Evolutionary conservation across 2,797 vertebrate genomes (phyloP).

Genomic region (Holocentrus rufus): DNA sequence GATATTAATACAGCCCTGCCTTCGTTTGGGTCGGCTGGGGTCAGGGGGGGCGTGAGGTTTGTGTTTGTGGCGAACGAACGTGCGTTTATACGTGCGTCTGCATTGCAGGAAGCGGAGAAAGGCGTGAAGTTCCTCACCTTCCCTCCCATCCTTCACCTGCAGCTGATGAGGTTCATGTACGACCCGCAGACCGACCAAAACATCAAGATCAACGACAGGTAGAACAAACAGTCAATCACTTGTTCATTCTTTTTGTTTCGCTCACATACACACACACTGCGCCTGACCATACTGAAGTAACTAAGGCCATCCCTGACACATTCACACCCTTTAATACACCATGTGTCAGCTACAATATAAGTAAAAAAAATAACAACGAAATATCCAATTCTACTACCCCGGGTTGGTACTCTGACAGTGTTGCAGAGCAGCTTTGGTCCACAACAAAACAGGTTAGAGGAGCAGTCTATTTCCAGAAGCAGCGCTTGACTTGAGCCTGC

Average conservation of each 20-base stretch:
- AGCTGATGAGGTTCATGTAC: slow-evolving; percentile 99
- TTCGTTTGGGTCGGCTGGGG: too few relatives aligned
- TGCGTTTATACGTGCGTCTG: slow-evolving; percentile 31
- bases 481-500: slow-evolving; percentile 12
- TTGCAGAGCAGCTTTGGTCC: slow-evolving; percentile 39
- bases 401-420: not conserved
- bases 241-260: not conserved
- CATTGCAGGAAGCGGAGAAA: slow-evolving; percentile 93
- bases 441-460: slow-evolving; percentile 28
- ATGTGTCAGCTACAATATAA: not conserved
- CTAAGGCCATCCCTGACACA: not conserved
- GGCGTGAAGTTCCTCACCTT: slow-evolving; percentile 98
- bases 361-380: too few relatives aligned
- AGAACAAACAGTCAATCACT: slow-evolving; percentile 19
- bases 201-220: slow-evolving; percentile 99
- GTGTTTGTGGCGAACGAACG: too few relatives aligned
- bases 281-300: not conserved
- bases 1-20: too few relatives aligned
- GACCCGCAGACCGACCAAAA: slow-evolving; percentile 99
- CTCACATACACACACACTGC: not conserved
- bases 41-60: too few relatives aligned
- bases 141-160: slow-evolving; percentile 96
- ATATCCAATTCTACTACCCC: too few relatives aligned
- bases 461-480: slow-evolving; percentile 45
- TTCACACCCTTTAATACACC: not conserved